Base-by-base conservation (phyloP, 2,797 vertebrate genomes). In the Odontamblyopus lacepedii region DNA sequence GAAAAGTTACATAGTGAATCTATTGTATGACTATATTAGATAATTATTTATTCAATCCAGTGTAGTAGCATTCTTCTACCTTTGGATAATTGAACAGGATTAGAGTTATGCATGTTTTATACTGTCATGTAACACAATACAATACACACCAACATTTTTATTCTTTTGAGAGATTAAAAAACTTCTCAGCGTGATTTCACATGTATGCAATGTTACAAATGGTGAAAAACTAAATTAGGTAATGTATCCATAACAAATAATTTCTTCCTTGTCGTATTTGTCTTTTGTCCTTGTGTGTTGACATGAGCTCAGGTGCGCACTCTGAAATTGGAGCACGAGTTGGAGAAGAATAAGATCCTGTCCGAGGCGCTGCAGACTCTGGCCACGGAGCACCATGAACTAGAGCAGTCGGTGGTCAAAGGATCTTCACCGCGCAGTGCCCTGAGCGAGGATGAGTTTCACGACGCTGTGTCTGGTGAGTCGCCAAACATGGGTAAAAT, bases 261-360 rank as follows among this genome's bases (percentile, higher is more conserved):
- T 72, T 13, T 48, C 44, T 48, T 48, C 44, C 72, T 66, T 70
- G 65, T 75, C 62, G 44, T 27, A 5, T 74, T 15, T 67, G 27
- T 74, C 51, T 69, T 63, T 63, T 76, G 15, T 77, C 60, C 70
- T 67, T 78, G 68, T 76, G 41, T 75, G 68, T 71, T 77, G 71
- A 60, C 75, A 51, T 0, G 78, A 80, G 78, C 94, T 92, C 93
- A 99, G 97, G 95, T 95, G 86, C 95, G 95, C 90, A 96, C 95
- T 93, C 75, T 96, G 93, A 97, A 96, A 94, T 94, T 98, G 93
- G 95, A 97, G 93, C 96, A 97, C 80, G 97, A 98, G 88, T 95
- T 96, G 74, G 96, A 96, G 89, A 98, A 97, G 94, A 99, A 94
- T 89, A 97, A 97, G 94, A 97, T 99, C 93, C 95, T 98, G 83